These are phyloP conservation scores for Amorpha juglandis DNA, from an alignment of 2,888 invertebrate genomes.

Conservation along the genomic window DNA sequence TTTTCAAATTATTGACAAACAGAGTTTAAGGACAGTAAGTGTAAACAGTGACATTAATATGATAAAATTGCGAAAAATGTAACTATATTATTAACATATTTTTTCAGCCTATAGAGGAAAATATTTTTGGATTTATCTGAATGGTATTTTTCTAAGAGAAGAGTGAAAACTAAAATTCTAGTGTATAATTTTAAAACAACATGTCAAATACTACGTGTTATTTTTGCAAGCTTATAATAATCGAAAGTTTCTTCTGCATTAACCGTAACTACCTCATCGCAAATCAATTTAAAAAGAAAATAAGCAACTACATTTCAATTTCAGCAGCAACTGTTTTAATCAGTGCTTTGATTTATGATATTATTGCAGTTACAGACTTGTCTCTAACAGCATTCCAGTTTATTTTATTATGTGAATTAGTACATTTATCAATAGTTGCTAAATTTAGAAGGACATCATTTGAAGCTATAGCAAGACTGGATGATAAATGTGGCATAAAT, in stretches of 20 bases:
- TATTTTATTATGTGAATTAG: constrained; percentile 43
- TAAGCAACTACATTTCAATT: constrained; percentile 48
- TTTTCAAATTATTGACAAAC: no score
- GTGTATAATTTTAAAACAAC: background rate
- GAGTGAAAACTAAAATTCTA: background rate
- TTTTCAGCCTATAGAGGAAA: no score
- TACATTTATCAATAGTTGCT: constrained; percentile 41
- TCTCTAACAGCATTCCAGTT: constrained; percentile 41
- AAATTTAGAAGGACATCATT: constrained; percentile 42
- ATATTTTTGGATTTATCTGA: no score
- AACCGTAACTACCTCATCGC: constrained; percentile 56
- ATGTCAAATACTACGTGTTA: constrained; percentile 37
- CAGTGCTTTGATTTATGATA: constrained; percentile 39
- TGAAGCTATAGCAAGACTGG: constrained; percentile 48
- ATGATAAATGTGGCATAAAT: constrained; percentile 50
- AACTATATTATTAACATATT: no score
- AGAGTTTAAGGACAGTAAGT: background rate
- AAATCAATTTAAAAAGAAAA: constrained; percentile 34
- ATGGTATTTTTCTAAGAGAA: background rate
- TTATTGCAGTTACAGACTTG: constrained; percentile 34
- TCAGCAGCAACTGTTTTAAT: constrained; percentile 33
- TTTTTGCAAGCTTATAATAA: constrained; percentile 47
- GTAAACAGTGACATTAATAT: no score
- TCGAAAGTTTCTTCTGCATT: constrained; percentile 58
- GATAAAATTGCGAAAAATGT: no score